A percentile compares a stretch with the other conserved stretches of the same genome.
Conservation (phyloP, 2,113 vertebrate genomes). For the Chunga burmeisteri region DNA sequence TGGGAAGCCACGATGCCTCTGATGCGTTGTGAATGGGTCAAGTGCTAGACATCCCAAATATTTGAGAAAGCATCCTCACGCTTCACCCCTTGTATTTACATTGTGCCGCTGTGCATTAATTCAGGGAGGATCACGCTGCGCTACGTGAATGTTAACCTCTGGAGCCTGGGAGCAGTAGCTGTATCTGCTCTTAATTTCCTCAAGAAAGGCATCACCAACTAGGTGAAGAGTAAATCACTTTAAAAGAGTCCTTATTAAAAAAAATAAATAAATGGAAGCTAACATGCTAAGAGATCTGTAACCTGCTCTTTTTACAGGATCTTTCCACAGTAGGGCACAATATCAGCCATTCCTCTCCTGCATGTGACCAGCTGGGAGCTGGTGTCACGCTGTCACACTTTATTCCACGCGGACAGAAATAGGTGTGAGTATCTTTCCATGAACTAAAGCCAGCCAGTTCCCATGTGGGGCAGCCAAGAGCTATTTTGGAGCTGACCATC, state of each 20-base stretch:
- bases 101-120: background rate
- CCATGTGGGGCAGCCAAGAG: slow-evolving; percentile 28
- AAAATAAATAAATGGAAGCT: background rate
- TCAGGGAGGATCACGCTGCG: background rate
- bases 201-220: background rate
- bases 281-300: background rate
- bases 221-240: background rate
- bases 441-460: background rate
- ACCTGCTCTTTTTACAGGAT: background rate
- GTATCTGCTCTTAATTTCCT: background rate
- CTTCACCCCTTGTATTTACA: background rate
- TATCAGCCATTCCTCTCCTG: background rate
- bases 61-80: background rate
- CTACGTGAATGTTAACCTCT: background rate
- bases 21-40: background rate
- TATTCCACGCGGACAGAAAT: background rate
- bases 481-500: background rate
- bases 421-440: slow-evolving; percentile 3
- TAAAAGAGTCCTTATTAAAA: background rate
- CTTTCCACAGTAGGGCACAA: background rate
- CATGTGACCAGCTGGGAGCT: background rate
- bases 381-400: background rate
- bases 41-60: background rate
- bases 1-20: background rate
- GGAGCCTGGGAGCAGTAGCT: background rate